These are phyloP conservation scores for Podabrus alpinus DNA, from an alignment of 2,888 invertebrate species.

Conservation along the genomic window DNA sequence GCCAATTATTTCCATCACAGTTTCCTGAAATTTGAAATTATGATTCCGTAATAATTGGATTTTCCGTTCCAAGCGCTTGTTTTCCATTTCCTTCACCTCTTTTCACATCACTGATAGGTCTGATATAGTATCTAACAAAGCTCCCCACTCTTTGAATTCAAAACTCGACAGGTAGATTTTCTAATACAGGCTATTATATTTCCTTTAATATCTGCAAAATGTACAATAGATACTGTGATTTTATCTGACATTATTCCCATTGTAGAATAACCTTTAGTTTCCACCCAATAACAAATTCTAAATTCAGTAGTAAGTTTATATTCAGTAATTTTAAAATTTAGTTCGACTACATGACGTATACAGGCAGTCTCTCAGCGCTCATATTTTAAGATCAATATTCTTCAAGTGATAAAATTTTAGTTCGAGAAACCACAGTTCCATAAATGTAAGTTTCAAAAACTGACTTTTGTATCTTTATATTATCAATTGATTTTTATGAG, in stretches of 20 bases:
- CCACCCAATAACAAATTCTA: not conserved
- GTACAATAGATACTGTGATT: too few species aligned
- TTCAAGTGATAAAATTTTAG: not conserved
- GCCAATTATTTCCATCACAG: not conserved
- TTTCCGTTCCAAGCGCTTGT: not conserved
- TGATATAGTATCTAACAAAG: not conserved
- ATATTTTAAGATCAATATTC: not conserved
- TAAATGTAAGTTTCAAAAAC: not conserved
- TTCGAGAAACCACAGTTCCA: not conserved
- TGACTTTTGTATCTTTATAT: too few species aligned
- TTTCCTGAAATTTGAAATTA: not conserved
- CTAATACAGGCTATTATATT: too few species aligned
- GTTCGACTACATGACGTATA: not conserved
- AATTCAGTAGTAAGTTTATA: too few species aligned
- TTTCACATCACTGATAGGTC: not conserved
- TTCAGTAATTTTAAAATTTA: too few species aligned
- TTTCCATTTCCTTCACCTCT: not conserved
- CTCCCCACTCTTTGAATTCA: not conserved
- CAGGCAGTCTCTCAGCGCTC: too few species aligned
- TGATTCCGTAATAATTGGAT: not conserved
- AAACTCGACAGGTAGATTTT: not conserved
- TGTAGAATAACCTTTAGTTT: too few species aligned
- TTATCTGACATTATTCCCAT: too few species aligned
- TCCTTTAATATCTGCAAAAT: not conserved
- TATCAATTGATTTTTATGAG: not conserved